A percentile compares a stretch with the other conserved stretches of the same genome.
These are phyloP conservation scores for Magallana ariakensis DNA, from an alignment of 1,140 invertebrate genomes.

Conservation along the genomic window DNA sequence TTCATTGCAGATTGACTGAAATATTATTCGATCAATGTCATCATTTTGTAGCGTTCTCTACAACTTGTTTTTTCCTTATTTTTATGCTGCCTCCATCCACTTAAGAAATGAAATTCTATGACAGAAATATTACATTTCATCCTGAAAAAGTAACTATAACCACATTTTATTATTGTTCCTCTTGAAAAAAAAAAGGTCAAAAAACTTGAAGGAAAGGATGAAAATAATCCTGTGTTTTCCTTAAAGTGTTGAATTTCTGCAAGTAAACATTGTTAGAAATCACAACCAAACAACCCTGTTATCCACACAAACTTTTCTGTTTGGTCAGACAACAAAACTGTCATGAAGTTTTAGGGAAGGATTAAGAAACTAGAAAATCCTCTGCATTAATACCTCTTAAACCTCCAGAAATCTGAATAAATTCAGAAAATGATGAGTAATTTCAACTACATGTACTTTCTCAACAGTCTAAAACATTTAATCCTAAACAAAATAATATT, in stretches of 20 bases:
- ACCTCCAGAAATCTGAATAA: too few species aligned
- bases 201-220: neutral
- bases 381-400: neutral
- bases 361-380: slow-evolving; percentile 2
- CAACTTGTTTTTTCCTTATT: neutral
- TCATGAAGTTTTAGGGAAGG: neutral
- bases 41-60: neutral
- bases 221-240: neutral
- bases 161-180: neutral
- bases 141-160: neutral
- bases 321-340: neutral
- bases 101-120: neutral
- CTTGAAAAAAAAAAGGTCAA: neutral
- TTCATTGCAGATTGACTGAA: slow-evolving; percentile 19
- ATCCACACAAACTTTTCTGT: neutral
- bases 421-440: too few species aligned
- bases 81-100: neutral
- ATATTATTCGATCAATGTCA: slow-evolving; percentile 8
- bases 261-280: neutral
- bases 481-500: too few species aligned
- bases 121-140: neutral
- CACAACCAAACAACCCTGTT: neutral
- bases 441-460: too few species aligned
- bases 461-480: too few species aligned
- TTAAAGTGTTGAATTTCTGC: slow-evolving; percentile 5